These are phyloP conservation scores for Mimas tiliae DNA, from an alignment of 2,888 invertebrate genomes.

Conservation along the genomic window DNA sequence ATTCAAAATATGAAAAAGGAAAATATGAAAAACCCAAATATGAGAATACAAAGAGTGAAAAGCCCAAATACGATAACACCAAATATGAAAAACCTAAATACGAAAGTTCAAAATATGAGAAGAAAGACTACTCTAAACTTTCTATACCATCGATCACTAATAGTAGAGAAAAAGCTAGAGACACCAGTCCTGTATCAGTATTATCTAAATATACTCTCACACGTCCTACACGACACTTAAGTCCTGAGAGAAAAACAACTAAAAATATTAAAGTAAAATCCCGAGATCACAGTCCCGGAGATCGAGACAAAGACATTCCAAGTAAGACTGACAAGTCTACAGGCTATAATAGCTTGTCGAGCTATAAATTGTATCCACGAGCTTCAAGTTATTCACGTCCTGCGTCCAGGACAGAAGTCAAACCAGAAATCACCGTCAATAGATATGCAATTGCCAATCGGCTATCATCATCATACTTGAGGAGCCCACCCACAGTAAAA, in stretches of 20 bases:
- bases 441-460: conserved; percentile 76
- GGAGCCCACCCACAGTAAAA: conserved; percentile 71
- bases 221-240: conserved; percentile 74
- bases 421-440: conserved; percentile 59
- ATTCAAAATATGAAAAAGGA: conserved; percentile 41
- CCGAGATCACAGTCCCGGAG: conserved; percentile 84
- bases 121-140: conserved; percentile 80
- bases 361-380: conserved; percentile 82
- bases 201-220: conserved; percentile 72
- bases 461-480: conserved; percentile 71
- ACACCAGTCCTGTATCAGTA: conserved; percentile 82
- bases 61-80: conserved; percentile 38
- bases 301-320: conserved; percentile 83
- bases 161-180: conserved; percentile 72
- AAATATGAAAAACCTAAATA: conserved; percentile 19
- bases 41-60: conserved; percentile 33
- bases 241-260: conserved; percentile 75
- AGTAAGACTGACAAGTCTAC: conserved; percentile 83
- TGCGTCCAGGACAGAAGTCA: conserved; percentile 29
- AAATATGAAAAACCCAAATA: conserved; percentile 48
- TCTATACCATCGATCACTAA: conserved; percentile 62
- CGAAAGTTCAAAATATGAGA: conserved; percentile 61
- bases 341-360: conserved; percentile 78
- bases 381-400: conserved; percentile 63
- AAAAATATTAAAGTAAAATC: conserved; percentile 73